Percentiles rank a stretch among this genome's conserved stretches.
Conservation (phyloP, 1,140 invertebrate genomes). For the Thereuonema tuberculata region DNA sequence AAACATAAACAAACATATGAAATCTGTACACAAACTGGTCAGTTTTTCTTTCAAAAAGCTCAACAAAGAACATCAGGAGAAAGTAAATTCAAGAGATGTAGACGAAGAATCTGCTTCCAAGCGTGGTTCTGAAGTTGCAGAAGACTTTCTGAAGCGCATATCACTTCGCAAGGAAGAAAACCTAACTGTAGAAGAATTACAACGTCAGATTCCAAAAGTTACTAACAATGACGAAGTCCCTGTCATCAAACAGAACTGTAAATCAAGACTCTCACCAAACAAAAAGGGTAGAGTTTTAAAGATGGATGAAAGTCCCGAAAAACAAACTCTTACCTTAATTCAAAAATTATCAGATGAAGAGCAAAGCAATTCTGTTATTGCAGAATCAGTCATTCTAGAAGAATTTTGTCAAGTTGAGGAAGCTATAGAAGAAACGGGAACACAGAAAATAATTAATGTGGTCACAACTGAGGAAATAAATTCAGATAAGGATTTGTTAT, state of each 20-base stretch:
- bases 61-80: background rate
- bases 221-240: background rate
- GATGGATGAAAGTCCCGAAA: background rate
- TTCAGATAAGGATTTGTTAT: too few species aligned
- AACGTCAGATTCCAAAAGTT: background rate
- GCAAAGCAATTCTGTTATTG: too few species aligned
- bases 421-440: too few species aligned
- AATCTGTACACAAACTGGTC: slow-evolving; percentile 1
- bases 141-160: slow-evolving; percentile 7
- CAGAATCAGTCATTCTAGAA: too few species aligned
- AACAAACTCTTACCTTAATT: too few species aligned
- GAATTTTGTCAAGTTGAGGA: too few species aligned
- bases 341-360: too few species aligned
- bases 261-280: background rate
- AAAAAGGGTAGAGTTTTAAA: background rate
- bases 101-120: background rate
- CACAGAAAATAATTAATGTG: too few species aligned
- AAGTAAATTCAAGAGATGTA: background rate
- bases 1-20: slow-evolving; percentile 13
- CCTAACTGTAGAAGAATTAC: slow-evolving; percentile 6
- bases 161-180: slow-evolving; percentile 8
- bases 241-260: background rate
- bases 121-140: background rate
- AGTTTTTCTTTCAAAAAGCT: background rate
- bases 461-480: too few species aligned